phyloP scores from a whole-genome alignment of 37 sponge, comb jelly and placozoan species.

The Cliona cf. orientalis region DNA sequence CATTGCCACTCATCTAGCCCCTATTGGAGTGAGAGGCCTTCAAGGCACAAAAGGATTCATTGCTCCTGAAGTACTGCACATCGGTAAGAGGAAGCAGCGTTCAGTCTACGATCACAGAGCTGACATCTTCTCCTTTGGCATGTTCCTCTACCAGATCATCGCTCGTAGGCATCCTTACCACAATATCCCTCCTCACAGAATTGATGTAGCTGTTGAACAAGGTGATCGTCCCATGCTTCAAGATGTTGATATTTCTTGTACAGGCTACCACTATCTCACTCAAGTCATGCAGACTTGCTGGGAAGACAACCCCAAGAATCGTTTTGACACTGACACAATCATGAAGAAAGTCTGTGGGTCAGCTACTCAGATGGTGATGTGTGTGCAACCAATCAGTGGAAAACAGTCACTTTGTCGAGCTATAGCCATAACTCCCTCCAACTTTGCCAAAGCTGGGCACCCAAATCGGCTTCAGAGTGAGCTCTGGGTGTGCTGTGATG shows the following conservation, averaged over 20 bases:
- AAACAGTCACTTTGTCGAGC: constrained; percentile 46
- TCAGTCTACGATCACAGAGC: constrained; percentile 80
- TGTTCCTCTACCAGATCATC: constrained; percentile 90
- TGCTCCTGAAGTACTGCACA: constrained; percentile 87
- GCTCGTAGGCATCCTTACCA: constrained; percentile 77
- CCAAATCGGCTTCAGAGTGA: constrained; percentile 44
- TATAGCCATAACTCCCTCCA: constrained; percentile 47
- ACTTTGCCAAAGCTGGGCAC: constrained; percentile 20
- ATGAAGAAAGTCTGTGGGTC: constrained; percentile 28
- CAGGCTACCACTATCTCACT: constrained; percentile 71
- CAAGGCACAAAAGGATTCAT: constrained; percentile 91
- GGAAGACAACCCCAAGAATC: constrained; percentile 73
- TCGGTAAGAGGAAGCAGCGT: constrained; percentile 64
- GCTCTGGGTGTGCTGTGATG: constrained; percentile 80
- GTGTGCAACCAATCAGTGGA: constrained; percentile 59
- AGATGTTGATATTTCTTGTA: constrained; percentile 56
- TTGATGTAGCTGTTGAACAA: constrained; percentile 57
- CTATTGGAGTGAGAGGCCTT: constrained; percentile 71
- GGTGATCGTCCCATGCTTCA: constrained; percentile 73
- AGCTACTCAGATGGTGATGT: constrained; percentile 65
- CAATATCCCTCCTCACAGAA: constrained; percentile 45
- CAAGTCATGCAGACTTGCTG: constrained; percentile 82
- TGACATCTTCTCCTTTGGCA: constrained; percentile 88
- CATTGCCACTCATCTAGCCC: constrained; percentile 65
- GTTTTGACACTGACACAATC: constrained; percentile 52